phyloP scores from a whole-genome alignment of 35 echinoderm and acorn worm species.

The Eucidaris tribuloides region DNA sequence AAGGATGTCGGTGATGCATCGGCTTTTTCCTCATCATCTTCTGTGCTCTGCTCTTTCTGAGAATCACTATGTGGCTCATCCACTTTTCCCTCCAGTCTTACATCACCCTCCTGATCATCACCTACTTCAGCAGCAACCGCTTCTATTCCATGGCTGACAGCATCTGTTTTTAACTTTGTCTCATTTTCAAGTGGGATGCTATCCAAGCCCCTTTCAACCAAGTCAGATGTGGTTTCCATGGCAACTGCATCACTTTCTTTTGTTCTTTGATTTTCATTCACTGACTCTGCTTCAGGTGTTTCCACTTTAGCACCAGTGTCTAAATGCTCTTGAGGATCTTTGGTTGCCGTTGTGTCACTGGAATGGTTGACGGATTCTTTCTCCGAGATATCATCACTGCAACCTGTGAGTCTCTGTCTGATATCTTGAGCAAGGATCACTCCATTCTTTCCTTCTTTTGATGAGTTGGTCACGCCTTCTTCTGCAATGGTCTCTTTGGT shows the following conservation, averaged over 20 bases:
- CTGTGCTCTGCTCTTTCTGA: slow-evolving; percentile 20
- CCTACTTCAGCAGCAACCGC: background rate
- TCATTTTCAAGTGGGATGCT: too few species aligned
- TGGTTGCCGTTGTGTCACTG: slow-evolving; percentile 32
- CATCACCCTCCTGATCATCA: background rate
- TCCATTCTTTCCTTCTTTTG: slow-evolving; percentile 1
- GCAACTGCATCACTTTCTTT: too few species aligned
- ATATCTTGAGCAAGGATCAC: slow-evolving; percentile 15
- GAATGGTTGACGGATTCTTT: background rate
- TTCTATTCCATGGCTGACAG: background rate
- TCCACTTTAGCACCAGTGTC: too few species aligned
- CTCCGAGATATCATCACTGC: background rate
- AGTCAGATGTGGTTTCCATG: too few species aligned
- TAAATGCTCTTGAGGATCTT: too few species aligned
- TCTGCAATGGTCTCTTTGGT: background rate
- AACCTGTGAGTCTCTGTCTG: slow-evolving; percentile 14
- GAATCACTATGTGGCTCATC: slow-evolving; percentile 1
- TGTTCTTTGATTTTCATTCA: too few species aligned
- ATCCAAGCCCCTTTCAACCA: too few species aligned
- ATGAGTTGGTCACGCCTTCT: slow-evolving; percentile 11
- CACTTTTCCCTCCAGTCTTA: slow-evolving; percentile 3
- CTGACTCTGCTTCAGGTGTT: too few species aligned
- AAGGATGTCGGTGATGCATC: background rate
- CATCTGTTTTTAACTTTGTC: background rate
- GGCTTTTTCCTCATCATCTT: background rate